These are phyloP conservation scores for Netelia inedita DNA, from an alignment of 2,888 invertebrate species.

Conservation along the genomic window DNA sequence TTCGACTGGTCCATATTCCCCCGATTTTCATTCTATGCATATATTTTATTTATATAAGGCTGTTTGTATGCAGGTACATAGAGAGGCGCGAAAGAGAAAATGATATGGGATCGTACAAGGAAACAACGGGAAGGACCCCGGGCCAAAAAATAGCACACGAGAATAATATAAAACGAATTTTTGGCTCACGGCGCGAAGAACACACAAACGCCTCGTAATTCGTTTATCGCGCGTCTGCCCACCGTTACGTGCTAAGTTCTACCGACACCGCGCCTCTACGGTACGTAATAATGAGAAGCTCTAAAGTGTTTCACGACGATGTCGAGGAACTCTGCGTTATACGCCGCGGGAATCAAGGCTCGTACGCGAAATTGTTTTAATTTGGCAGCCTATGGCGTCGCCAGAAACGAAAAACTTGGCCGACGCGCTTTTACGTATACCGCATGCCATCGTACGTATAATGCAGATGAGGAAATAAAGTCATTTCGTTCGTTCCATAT, in stretches of 20 bases:
- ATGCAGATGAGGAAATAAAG: conserved; percentile 62
- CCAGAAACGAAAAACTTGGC: conserved; percentile 58
- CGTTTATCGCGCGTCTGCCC: conserved; percentile 75
- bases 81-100: conserved; percentile 53
- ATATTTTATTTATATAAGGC: conserved; percentile 8
- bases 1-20: too few species aligned
- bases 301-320: conserved; percentile 55
- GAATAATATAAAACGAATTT: conserved; percentile 70
- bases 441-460: conserved; percentile 23
- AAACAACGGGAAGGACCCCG: conserved; percentile 39
- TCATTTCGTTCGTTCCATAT: conserved; percentile 39
- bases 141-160: conserved; percentile 36
- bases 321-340: neutral
- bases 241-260: conserved; percentile 66
- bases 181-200: conserved; percentile 65
- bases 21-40: too few species aligned
- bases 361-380: conserved; percentile 57
- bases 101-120: conserved; percentile 30
- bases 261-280: conserved; percentile 18
- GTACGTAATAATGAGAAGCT: conserved; percentile 61
- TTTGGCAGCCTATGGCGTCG: conserved; percentile 60
- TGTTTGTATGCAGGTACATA: neutral
- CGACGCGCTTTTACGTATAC: conserved; percentile 20
- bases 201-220: conserved; percentile 74
- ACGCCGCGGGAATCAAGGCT: neutral